Percentiles rank a stretch among this genome's conserved stretches.
phyloP scores from a whole-genome alignment of 2,113 vertebrate genomes.

The Bettongia penicillata region DNA sequence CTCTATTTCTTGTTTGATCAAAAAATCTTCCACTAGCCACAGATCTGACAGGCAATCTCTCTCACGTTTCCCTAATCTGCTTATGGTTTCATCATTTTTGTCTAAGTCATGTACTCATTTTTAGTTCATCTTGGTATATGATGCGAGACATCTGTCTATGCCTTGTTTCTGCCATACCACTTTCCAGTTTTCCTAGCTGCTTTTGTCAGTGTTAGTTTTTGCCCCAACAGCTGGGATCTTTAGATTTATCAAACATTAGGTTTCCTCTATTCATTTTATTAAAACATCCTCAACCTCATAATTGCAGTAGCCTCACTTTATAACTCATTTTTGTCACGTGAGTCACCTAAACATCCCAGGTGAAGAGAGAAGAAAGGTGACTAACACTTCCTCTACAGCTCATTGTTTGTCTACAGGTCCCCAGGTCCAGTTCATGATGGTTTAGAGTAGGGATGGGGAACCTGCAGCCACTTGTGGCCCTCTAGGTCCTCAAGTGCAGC shows the following conservation, averaged over 20 bases:
- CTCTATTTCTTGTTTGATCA: too few species aligned
- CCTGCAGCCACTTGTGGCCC: too few species aligned
- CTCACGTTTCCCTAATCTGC: too few species aligned
- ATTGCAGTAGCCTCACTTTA: neutral
- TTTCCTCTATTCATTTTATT: neutral
- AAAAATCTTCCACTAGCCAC: too few species aligned
- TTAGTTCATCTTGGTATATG: neutral
- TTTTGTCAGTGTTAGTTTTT: neutral
- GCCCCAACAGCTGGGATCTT: too few species aligned
- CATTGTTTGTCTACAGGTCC: conserved; percentile 29
- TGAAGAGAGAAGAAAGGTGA: neutral
- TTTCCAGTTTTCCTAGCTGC: neutral
- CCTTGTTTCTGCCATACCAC: neutral
- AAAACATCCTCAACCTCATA: neutral
- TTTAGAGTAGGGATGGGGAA: neutral
- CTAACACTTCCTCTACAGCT: neutral
- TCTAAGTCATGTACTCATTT: neutral
- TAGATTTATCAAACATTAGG: neutral
- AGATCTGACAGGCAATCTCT: too few species aligned
- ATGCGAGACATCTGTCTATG: too few species aligned
- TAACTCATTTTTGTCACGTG: neutral
- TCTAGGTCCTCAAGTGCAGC: too few species aligned
- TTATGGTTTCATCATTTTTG: too few species aligned
- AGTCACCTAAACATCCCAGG: neutral
- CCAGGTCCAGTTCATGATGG: conserved; percentile 5